Conservation (phyloP, 2,797 vertebrate species). For the Myotis pilosus region DNA sequence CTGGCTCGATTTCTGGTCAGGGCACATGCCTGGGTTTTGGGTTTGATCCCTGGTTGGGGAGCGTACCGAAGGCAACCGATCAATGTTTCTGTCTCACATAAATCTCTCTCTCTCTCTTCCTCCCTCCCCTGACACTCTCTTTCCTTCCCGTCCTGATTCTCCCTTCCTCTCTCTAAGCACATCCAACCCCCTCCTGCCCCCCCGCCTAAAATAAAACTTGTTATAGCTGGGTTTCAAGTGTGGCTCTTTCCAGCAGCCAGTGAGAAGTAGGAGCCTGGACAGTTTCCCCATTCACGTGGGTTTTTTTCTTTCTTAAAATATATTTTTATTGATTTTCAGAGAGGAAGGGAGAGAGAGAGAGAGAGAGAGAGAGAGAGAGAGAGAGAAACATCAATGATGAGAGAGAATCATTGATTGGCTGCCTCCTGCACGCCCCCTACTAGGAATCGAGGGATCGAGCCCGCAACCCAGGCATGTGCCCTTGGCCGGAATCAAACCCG, state of each 20-base stretch:
- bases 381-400: too few relatives aligned
- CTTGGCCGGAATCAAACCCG: too few relatives aligned
- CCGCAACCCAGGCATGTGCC: too few relatives aligned
- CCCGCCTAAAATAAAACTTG: background rate
- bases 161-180: background rate
- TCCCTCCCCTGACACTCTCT: background rate
- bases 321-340: too few relatives aligned
- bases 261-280: background rate
- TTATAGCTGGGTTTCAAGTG: background rate
- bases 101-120: background rate
- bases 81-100: background rate
- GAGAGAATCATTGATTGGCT: too few relatives aligned
- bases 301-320: too few relatives aligned
- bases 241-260: background rate
- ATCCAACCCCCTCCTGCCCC: background rate
- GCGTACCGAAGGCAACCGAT: background rate
- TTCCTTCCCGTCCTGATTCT: background rate
- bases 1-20: background rate
- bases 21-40: background rate
- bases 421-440: too few relatives aligned
- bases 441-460: too few relatives aligned
- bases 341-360: too few relatives aligned
- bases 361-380: too few relatives aligned
- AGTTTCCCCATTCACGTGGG: background rate
- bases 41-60: background rate